phyloP scores from a whole-genome alignment of 2,113 vertebrate species.

The Galeopterus variegatus region DNA sequence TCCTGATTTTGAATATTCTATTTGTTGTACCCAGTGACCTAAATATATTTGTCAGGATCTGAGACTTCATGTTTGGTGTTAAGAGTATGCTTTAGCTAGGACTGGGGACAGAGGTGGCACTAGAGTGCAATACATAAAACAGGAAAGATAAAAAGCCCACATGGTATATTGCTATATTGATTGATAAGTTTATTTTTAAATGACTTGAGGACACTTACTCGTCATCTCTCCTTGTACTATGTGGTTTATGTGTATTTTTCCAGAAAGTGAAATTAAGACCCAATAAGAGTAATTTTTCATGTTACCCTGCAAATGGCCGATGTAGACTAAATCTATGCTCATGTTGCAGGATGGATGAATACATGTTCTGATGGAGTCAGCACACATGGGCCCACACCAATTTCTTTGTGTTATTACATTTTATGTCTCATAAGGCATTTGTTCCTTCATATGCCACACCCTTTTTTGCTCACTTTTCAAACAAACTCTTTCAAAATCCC shows the following conservation, averaged over 20 bases:
- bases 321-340: not conserved
- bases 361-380: not conserved
- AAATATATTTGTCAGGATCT: not conserved
- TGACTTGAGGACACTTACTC: not conserved
- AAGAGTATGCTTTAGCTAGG: not conserved
- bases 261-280: not conserved
- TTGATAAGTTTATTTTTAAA: not conserved
- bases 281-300: not conserved
- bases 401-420: not conserved
- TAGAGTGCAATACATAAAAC: no score
- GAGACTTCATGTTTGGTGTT: not conserved
- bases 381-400: fast-evolving
- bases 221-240: not conserved
- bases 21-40: not conserved
- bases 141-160: not conserved
- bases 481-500: slow-evolving; percentile 8
- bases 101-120: not conserved
- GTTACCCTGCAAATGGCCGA: not conserved
- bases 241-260: not conserved
- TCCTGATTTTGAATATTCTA: fast-evolving
- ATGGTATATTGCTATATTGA: fast-evolving
- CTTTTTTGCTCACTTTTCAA: not conserved
- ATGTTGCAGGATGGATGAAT: not conserved
- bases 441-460: not conserved
- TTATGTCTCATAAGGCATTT: not conserved